Evolutionary conservation across 2,797 vertebrate species (phyloP).

Genomic region (Myotis daubentonii): DNA sequence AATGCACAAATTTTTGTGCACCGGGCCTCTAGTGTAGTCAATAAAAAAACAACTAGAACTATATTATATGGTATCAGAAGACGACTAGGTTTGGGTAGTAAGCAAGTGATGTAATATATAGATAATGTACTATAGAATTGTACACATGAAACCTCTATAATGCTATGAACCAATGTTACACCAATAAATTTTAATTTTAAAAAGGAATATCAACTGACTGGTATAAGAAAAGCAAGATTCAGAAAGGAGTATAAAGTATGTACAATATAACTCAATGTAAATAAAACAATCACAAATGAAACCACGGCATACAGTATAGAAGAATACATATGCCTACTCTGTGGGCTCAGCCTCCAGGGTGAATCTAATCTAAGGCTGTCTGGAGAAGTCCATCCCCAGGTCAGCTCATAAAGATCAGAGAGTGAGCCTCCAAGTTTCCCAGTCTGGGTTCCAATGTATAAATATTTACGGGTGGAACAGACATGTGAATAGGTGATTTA

Average conservation of each 20-base stretch:
- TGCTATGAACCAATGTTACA: not conserved
- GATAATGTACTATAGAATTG: not conserved
- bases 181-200: not conserved
- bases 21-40: not conserved
- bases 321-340: not conserved
- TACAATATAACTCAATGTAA: not conserved
- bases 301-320: not conserved
- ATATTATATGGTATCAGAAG: not conserved
- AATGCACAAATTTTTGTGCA: too few species aligned
- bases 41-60: slow-evolving; percentile 19
- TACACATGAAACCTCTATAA: not conserved
- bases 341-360: not conserved
- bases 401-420: not conserved
- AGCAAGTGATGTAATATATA: not conserved
- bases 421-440: not conserved
- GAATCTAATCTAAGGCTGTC: not conserved
- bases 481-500: not conserved
- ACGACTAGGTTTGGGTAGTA: not conserved
- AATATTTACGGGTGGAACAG: not conserved
- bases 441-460: not conserved
- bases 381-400: not conserved
- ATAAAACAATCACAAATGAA: not conserved
- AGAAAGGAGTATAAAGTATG: not conserved
- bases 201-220: not conserved
- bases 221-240: not conserved